Evolutionary conservation across 2,888 invertebrate genomes (phyloP), one percentile per base, ranked within the genome.

Genomic region (Griposia aprilina): DNA sequence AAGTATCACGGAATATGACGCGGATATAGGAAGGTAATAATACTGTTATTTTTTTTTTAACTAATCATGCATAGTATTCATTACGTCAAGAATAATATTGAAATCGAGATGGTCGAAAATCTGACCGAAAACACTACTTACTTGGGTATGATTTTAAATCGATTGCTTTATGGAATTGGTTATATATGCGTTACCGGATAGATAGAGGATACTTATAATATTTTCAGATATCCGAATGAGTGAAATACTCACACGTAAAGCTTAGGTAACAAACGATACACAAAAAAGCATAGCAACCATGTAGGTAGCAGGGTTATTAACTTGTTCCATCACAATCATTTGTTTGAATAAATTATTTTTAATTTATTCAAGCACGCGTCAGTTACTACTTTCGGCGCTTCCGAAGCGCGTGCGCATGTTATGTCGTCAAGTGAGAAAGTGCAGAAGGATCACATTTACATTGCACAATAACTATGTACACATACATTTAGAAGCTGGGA

Each of bases 361-460:
- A 84, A 85, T 87, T 73, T 87, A 87, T 88, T 80, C 86, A 88
- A 62, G 71, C 83, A 88, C 87, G 88, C 77, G 84, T 76, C 85
- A 45, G 69, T 62, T 81, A 74, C 65, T 69, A 78, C 55, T 68
- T 76, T 30, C 55, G 68, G 63, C 45, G 80, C 83, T 76, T 70
- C 71, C 74, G 76, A 55, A 36, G 74, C 83, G 86, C 72, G 80
- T 76, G 76, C 83, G 84, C 86, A 72, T 55, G 20, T 55, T 75
- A 8, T 23, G 13, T 17, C 15, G 65, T 4, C 11, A 17, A 6
- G 6, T 2, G 41, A 15, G 13, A 62, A 52, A 23, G 3, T 20
- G 48, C 41, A 83, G 83, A 83, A 83, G 75, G 0, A 11, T 11
- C 52, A 63, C n/a, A 13, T 57, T 57, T 57, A n/a, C n/a, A n/a